Evolutionary conservation across 2,113 vertebrate species (phyloP).

Genomic region (Syngnathus typhle): DNA sequence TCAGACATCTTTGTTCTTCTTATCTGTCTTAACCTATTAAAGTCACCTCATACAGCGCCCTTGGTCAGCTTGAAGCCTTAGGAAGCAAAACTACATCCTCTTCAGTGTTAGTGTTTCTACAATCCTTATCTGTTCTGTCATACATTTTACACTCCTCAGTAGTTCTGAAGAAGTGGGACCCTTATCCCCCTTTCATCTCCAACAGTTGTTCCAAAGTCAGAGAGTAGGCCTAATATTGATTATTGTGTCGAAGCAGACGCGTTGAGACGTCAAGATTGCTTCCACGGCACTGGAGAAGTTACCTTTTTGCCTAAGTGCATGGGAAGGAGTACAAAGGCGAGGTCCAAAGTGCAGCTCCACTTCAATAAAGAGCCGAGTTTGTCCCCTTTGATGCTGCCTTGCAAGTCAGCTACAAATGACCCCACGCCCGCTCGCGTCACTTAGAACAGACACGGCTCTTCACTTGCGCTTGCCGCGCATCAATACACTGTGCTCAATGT

Average conservation of each 20-base stretch:
- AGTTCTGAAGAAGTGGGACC: neutral
- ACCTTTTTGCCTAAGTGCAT: conserved; percentile 56
- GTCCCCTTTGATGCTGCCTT: conserved; percentile 65
- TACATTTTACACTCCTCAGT: conserved; percentile 18
- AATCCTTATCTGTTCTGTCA: conserved; percentile 33
- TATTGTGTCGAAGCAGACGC: conserved; percentile 34
- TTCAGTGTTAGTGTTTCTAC: conserved; percentile 23
- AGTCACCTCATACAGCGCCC: conserved; percentile 47
- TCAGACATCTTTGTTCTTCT: conserved; percentile 61
- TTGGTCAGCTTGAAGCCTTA: conserved; percentile 32
- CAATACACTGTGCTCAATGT: conserved; percentile 9
- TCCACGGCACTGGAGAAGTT: conserved; percentile 41
- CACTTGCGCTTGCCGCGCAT: conserved; percentile 35
- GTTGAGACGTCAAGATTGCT: conserved; percentile 41
- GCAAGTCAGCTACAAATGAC: conserved; percentile 61
- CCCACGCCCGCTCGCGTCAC: conserved; percentile 40
- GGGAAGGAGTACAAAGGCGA: conserved; percentile 57
- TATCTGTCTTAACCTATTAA: conserved; percentile 55
- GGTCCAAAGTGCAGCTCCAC: conserved; percentile 61
- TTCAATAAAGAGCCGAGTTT: conserved; percentile 66
- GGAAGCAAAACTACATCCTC: conserved; percentile 27
- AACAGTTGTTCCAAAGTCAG: conserved; percentile 23
- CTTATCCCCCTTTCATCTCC: conserved; percentile 18
- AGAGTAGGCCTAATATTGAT: conserved; percentile 11
- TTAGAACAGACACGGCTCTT: conserved; percentile 46